These are phyloP conservation scores for Arnoldichthys spilopterus DNA, from an alignment of 2,797 vertebrate species.

Conservation along the genomic window DNA sequence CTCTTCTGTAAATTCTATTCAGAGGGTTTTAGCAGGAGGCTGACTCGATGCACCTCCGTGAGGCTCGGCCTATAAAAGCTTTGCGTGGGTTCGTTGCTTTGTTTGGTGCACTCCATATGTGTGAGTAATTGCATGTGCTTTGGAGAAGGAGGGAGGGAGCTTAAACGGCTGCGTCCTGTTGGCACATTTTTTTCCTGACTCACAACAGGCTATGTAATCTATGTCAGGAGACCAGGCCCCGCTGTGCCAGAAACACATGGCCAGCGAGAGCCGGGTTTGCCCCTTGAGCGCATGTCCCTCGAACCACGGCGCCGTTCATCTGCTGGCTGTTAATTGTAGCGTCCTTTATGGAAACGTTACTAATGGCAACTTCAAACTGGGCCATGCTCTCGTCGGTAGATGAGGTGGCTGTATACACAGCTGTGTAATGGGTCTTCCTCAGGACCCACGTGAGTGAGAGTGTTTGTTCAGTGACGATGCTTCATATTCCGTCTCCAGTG, in stretches of 20 bases:
- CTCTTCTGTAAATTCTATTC: neutral
- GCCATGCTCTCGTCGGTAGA: neutral
- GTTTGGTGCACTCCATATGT: conserved; percentile 36
- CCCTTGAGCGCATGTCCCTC: conserved; percentile 4
- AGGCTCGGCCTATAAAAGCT: neutral
- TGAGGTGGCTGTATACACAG: neutral
- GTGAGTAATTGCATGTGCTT: conserved; percentile 47
- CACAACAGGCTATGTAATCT: conserved; percentile 25
- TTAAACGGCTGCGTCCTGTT: conserved; percentile 45
- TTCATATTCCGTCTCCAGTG: neutral
- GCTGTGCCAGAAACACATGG: conserved; percentile 36
- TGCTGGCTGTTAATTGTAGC: conserved; percentile 24
- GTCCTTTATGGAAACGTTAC: neutral
- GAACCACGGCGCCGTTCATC: conserved; percentile 26
- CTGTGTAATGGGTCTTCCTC: neutral
- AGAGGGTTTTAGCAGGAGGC: neutral
- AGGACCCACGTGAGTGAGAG: neutral
- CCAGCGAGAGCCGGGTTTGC: neutral
- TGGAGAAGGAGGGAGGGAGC: conserved; percentile 9
- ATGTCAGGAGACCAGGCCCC: conserved; percentile 25
- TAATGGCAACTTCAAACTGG: conserved; percentile 5
- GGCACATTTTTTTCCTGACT: conserved; percentile 23
- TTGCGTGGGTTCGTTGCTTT: conserved; percentile 40
- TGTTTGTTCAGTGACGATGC: neutral
- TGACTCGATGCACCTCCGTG: neutral